Evolutionary conservation across 1,140 invertebrate genomes (phyloP).

Genomic region (Drosophila seguyi): DNA sequence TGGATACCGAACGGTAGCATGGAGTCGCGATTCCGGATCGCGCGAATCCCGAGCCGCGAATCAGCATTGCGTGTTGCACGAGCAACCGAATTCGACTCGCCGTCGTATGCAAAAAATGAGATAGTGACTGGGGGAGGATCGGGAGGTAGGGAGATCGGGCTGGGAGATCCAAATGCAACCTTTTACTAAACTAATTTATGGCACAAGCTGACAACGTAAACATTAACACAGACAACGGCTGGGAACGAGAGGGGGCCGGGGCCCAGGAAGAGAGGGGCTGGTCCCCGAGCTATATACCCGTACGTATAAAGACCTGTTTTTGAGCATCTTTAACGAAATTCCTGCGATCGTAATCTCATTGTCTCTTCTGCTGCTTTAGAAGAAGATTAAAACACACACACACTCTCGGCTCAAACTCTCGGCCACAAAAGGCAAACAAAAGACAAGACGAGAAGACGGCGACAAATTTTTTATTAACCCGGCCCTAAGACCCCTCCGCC

Average conservation of each 20-base stretch:
- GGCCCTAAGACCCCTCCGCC: slow-evolving; percentile 43
- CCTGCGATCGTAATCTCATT: slow-evolving; percentile 83
- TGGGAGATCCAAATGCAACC: slow-evolving; percentile 74
- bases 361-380: slow-evolving; percentile 78
- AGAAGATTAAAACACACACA: slow-evolving; percentile 79
- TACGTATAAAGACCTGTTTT: slow-evolving; percentile 72
- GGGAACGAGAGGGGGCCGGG: slow-evolving; percentile 1
- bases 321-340: slow-evolving; percentile 81
- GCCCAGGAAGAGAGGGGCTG: slow-evolving; percentile 3
- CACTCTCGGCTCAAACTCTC: not conserved
- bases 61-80: slow-evolving; percentile 58
- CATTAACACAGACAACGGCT: slow-evolving; percentile 71
- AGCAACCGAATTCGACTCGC: slow-evolving; percentile 40
- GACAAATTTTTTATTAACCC: slow-evolving; percentile 82
- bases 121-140: not conserved
- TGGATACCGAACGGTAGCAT: slow-evolving; percentile 32
- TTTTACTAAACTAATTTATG: slow-evolving; percentile 85
- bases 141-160: slow-evolving; percentile 8
- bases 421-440: slow-evolving; percentile 42
- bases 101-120: slow-evolving; percentile 31
- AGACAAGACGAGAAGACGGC: slow-evolving; percentile 72
- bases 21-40: slow-evolving; percentile 27
- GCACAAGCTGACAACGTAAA: slow-evolving; percentile 84
- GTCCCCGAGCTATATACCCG: not conserved
- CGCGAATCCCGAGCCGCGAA: slow-evolving; percentile 28